These are phyloP conservation scores for Aphelinus atriplicis DNA, from an alignment of 1,140 invertebrate genomes.

Conservation along the genomic window DNA sequence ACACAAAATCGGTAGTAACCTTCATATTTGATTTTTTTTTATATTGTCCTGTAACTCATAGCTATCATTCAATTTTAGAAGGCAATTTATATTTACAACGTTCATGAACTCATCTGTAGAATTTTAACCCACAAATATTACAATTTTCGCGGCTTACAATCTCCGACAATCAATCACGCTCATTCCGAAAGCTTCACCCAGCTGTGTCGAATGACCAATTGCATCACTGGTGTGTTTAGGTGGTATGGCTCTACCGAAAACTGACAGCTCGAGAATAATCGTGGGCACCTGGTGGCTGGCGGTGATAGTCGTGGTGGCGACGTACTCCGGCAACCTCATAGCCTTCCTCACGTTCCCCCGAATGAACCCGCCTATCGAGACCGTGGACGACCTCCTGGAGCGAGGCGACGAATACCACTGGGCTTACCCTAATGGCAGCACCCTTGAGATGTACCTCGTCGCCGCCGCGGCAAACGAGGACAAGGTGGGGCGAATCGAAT, in stretches of 20 bases:
- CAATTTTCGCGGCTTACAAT: too few species aligned
- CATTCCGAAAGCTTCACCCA: too few species aligned
- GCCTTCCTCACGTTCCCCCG: conserved; percentile 93
- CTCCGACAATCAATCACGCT: too few species aligned
- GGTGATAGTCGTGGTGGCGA: conserved; percentile 88
- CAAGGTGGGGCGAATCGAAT: background rate
- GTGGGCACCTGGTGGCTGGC: conserved; percentile 94
- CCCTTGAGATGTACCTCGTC: conserved; percentile 74
- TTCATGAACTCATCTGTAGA: too few species aligned
- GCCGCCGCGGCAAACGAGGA: background rate
- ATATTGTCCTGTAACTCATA: too few species aligned
- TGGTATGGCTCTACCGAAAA: conserved; percentile 83
- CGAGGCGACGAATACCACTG: conserved; percentile 74
- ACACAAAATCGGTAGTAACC: too few species aligned
- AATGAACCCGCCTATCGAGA: conserved; percentile 80
- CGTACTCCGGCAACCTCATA: conserved; percentile 92
- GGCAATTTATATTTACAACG: too few species aligned
- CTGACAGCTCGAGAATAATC: conserved; percentile 87
- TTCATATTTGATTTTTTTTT: too few species aligned
- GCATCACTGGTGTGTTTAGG: conserved; percentile 66
- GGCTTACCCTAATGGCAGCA: conserved; percentile 79
- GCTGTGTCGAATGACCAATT: too few species aligned
- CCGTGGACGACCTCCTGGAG: conserved; percentile 75
- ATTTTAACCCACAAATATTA: too few species aligned
- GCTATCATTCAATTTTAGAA: too few species aligned